Evolutionary conservation across 2,113 vertebrate species (phyloP).

Genomic region (Takifugu bimaculatus): DNA sequence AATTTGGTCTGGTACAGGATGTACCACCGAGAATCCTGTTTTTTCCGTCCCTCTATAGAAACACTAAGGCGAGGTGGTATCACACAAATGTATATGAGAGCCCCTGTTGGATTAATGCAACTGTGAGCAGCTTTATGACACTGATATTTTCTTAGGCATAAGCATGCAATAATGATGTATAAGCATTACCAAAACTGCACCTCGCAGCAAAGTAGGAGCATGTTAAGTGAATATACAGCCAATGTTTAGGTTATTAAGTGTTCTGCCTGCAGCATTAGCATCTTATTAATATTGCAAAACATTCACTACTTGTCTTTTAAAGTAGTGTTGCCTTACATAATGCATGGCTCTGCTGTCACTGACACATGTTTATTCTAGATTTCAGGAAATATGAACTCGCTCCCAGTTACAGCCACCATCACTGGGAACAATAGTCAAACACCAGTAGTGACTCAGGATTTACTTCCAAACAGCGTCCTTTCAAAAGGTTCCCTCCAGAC

Average conservation of each 20-base stretch:
- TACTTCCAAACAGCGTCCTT: not conserved
- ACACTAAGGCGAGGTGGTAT: slow-evolving; percentile 5
- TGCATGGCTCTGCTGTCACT: slow-evolving; percentile 9
- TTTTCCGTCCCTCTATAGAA: slow-evolving; percentile 3
- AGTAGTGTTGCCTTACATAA: slow-evolving; percentile 10
- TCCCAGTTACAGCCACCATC: not conserved
- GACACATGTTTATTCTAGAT: slow-evolving; percentile 11
- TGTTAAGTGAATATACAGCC: slow-evolving; percentile 25
- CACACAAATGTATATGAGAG: not conserved
- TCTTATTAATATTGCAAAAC: slow-evolving; percentile 41
- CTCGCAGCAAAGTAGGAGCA: not conserved
- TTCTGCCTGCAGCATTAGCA: slow-evolving; percentile 27
- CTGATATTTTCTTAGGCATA: slow-evolving; percentile 18
- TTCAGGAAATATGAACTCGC: not conserved
- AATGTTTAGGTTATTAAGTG: slow-evolving; percentile 24
- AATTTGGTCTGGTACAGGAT: too few relatives aligned
- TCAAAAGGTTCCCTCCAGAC: not conserved
- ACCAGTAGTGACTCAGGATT: slow-evolving; percentile 5
- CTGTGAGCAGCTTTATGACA: slow-evolving; percentile 14
- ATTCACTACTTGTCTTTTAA: slow-evolving; percentile 9
- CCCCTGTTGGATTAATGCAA: slow-evolving; percentile 13
- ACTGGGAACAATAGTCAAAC: slow-evolving; percentile 10
- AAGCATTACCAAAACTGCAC: slow-evolving; percentile 11
- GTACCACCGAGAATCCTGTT: slow-evolving; percentile 3
- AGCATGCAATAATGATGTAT: not conserved